Percentiles rank a stretch among this genome's conserved stretches.
phyloP scores from a whole-genome alignment of 2,113 vertebrate genomes.

The Astatoreochromis straeleni region DNA sequence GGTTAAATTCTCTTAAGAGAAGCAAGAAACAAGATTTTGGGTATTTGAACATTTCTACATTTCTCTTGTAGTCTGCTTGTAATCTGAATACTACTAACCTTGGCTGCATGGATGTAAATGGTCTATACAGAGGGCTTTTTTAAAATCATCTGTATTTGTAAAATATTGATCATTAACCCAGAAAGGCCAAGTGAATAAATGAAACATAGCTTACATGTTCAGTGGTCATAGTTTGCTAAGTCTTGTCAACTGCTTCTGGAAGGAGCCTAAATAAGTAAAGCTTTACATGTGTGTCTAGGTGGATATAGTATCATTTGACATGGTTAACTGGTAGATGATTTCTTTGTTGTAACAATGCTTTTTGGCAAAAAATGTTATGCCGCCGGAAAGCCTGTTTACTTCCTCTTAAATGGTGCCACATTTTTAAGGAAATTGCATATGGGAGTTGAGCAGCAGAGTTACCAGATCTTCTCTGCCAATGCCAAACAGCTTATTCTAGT shows the following conservation, averaged over 20 bases:
- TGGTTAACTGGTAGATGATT: neutral
- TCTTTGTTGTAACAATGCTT: neutral
- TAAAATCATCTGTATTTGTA: neutral
- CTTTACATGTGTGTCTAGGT: neutral
- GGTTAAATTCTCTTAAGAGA: neutral
- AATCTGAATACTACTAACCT: neutral
- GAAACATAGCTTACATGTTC: neutral
- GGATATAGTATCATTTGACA: neutral
- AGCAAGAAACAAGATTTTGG: neutral
- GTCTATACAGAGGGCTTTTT: neutral
- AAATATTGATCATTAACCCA: neutral
- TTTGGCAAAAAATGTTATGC: neutral
- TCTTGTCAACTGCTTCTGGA: accelerated
- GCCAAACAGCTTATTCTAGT: neutral
- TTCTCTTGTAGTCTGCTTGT: neutral
- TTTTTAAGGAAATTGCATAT: neutral
- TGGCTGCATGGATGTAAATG: neutral
- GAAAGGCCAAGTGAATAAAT: neutral
- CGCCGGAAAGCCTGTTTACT: neutral
- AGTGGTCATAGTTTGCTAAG: neutral
- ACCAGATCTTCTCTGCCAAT: neutral
- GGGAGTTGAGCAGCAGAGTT: neutral
- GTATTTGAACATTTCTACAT: neutral
- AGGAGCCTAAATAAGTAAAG: neutral
- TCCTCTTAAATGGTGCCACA: neutral